Evolutionary conservation across 2,113 vertebrate species (phyloP).

Genomic region (Sus scrofa): T2T-Sscrofa CM000828.6:20081001-20081500

Average conservation of each 20-base stretch:
- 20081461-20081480: neutral
- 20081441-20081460: neutral
- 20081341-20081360: constrained; percentile 62
- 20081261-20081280: constrained; percentile 62
- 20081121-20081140: constrained; percentile 69
- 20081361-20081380: constrained; percentile 50
- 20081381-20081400: neutral
- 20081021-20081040: constrained; percentile 69
- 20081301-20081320: constrained; percentile 27
- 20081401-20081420: neutral
- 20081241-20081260: constrained; percentile 51
- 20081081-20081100: constrained; percentile 67
- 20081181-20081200: constrained; percentile 49
- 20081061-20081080: constrained; percentile 77
- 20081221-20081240: constrained; percentile 77
- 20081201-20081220: constrained; percentile 66
- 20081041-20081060: constrained; percentile 62
- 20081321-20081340: constrained; percentile 64
- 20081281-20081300: constrained; percentile 52
- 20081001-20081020: constrained; percentile 71
- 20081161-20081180: constrained; percentile 77
- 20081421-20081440: neutral
- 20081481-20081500: constrained; percentile 17
- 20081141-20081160: constrained; percentile 82
- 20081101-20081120: constrained; percentile 77